Evolutionary conservation across 1,140 invertebrate species (phyloP).

Genomic region (Grapholita molesta): DNA sequence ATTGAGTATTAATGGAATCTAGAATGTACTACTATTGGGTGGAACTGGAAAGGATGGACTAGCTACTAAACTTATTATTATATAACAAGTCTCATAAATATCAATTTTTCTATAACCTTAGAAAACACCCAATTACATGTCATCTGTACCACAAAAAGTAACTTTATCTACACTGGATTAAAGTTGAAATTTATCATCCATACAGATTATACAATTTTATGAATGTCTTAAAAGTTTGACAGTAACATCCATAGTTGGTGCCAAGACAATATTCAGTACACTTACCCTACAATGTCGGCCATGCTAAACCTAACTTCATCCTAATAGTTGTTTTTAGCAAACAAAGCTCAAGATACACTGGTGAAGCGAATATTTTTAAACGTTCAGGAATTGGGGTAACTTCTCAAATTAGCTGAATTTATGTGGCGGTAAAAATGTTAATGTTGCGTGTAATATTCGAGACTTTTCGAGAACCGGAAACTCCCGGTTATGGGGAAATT

Average conservation of each 20-base stretch:
- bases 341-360: background rate
- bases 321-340: background rate
- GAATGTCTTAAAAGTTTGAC: conserved; percentile 3
- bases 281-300: background rate
- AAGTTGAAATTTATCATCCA: background rate
- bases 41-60: too few relatives aligned
- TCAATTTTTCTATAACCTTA: background rate
- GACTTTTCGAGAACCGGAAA: background rate
- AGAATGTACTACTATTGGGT: too few relatives aligned
- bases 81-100: background rate
- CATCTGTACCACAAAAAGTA: background rate
- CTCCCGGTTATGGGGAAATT: background rate
- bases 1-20: too few relatives aligned
- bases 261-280: background rate
- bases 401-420: conserved; percentile 11
- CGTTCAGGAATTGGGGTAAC: background rate
- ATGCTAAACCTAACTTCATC: background rate
- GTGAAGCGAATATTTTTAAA: background rate
- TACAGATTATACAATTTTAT: background rate
- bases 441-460: conserved; percentile 15
- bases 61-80: background rate
- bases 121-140: background rate
- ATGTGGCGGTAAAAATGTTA: conserved; percentile 17
- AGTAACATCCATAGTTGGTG: background rate
- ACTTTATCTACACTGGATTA: background rate